Base-by-base conservation (phyloP, 2,797 vertebrate species). In the Iguana delicatissima region DNA sequence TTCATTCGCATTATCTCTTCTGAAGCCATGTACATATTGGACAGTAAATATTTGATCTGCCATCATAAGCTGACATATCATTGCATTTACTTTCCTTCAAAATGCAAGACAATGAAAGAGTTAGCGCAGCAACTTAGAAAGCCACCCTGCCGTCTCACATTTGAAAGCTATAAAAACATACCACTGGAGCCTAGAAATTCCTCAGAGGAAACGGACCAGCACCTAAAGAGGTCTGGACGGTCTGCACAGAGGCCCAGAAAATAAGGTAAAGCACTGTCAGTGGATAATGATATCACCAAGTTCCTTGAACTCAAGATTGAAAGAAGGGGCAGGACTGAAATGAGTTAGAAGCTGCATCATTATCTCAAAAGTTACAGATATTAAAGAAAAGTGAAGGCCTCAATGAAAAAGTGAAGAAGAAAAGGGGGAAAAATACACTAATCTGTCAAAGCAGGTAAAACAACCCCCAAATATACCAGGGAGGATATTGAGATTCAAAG, bases 171-270 rank as follows among this genome's bases (percentile, higher is more conserved):
- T 82, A 91, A 74, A 95, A 92, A 97, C 96, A 96, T 96, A 97
- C 96, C 97, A 96, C 95, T 91, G 93, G 90, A 96, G 95, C 95
- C 96, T 97, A 97, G 96, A 96, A 95, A 97, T 95, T 96, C 96
- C 96, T 96, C 94, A 96, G 94, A 97, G 94, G 95, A 96, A 96
- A 95, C 26, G 93, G 95, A 97, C 96, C 96, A 96, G 93, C 95
- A 97, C 97, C 97, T 97, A 96, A 88, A 96, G 87, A 97, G 96
- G 96, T 95, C 92, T 91, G 86, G 92, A 90, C 94, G 94, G 95
- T 97, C 96, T 97, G 96, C 96, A 96, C 89, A 97, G 96, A 96
- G 95, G 95, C 96, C 96, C 96, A 97, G 95, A 97, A 96, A 96
- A 95, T 92, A 96, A 96, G 89, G 93, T 93, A 96, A 96, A 97